phyloP scores from a whole-genome alignment of 2,888 invertebrate species.

The Platycheirus albimanus region DNA sequence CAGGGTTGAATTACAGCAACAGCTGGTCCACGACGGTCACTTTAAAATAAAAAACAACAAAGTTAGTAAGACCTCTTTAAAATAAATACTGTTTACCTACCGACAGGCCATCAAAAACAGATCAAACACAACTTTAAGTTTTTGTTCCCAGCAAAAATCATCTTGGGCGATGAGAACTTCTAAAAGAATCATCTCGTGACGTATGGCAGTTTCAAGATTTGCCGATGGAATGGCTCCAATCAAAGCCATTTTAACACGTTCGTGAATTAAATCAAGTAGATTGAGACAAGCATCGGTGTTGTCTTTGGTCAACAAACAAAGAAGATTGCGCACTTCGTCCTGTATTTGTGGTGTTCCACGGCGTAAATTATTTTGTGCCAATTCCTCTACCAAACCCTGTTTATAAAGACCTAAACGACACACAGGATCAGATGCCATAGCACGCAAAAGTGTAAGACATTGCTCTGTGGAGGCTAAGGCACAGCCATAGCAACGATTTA shows the following conservation, averaged over 20 bases:
- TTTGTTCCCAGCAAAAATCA: slow-evolving; percentile 97
- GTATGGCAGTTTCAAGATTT: slow-evolving; percentile 89
- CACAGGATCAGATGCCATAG: slow-evolving; percentile 91
- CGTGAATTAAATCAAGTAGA: slow-evolving; percentile 87
- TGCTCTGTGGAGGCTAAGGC: slow-evolving; percentile 96
- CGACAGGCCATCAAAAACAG: slow-evolving; percentile 92
- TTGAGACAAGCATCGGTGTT: slow-evolving; percentile 90
- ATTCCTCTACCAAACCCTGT: slow-evolving; percentile 93
- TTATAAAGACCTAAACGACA: slow-evolving; percentile 90
- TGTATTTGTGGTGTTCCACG: slow-evolving; percentile 93
- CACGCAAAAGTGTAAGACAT: slow-evolving; percentile 94
- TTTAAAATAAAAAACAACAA: slow-evolving; percentile 62
- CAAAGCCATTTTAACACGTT: slow-evolving; percentile 91
- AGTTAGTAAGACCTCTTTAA: background rate
- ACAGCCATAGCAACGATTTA: slow-evolving; percentile 92
- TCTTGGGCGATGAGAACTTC: slow-evolving; percentile 95
- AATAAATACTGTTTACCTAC: slow-evolving; percentile 74
- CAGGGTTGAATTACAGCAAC: slow-evolving; percentile 96
- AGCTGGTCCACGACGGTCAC: slow-evolving; percentile 90
- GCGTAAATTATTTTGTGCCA: slow-evolving; percentile 94
- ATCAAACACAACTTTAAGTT: slow-evolving; percentile 93
- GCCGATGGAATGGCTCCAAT: slow-evolving; percentile 90
- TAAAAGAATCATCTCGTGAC: slow-evolving; percentile 94
- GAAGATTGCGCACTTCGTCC: slow-evolving; percentile 93
- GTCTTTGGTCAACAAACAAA: slow-evolving; percentile 94